Evolutionary conservation across 2,797 vertebrate species (phyloP).

Genomic region (Meda fulgida): DNA sequence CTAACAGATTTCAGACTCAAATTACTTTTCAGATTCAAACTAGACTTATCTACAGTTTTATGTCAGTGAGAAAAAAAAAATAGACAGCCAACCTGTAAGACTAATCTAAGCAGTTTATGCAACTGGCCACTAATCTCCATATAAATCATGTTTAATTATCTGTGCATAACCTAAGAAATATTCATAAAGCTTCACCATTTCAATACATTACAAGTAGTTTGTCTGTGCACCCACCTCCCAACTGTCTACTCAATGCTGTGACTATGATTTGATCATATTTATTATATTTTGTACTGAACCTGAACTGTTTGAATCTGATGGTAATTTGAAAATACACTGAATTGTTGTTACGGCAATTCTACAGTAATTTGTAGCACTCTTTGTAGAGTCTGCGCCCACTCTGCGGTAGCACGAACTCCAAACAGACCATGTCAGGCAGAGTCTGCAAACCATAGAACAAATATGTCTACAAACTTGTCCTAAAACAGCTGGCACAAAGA

Average conservation of each 20-base stretch:
- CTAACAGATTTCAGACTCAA: not conserved
- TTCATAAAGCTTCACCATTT: not conserved
- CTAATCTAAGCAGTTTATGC: not conserved
- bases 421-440: constrained; percentile 22
- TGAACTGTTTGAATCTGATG: not conserved
- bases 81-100: no score
- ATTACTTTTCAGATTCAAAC: not conserved
- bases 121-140: not conserved
- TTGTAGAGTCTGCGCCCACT: constrained; percentile 3
- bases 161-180: not conserved
- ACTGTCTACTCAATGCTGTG: not conserved
- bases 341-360: constrained; percentile 9
- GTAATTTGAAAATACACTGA: not conserved
- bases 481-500: constrained; percentile 40
- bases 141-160: not conserved
- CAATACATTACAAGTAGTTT: not conserved
- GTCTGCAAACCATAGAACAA: constrained; percentile 45
- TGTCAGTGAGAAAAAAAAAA: not conserved
- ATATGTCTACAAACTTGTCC: constrained; percentile 42
- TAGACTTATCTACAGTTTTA: not conserved
- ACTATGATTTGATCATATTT: not conserved
- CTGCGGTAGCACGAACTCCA: constrained; percentile 8
- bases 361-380: constrained; percentile 28
- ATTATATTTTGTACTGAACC: not conserved
- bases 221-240: not conserved